phyloP scores from a whole-genome alignment of 1,140 invertebrate species.

The Cotesia glomerata region DNA sequence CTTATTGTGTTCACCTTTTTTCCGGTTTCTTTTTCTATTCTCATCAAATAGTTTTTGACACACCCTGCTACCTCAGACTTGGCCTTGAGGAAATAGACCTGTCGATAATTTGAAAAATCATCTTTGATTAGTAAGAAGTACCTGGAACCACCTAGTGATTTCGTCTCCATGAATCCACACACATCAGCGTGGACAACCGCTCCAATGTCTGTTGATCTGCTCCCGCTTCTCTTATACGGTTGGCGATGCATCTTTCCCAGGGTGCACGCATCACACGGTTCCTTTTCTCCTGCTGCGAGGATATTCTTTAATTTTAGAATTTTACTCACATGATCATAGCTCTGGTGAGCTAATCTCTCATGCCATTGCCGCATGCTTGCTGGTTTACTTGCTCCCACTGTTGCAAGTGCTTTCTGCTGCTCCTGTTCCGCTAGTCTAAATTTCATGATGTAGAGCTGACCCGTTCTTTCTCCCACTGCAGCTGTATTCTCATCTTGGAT shows the following conservation, averaged over 20 bases:
- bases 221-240: neutral
- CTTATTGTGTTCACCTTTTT: conserved; percentile 43
- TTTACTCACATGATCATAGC: no score
- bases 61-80: conserved; percentile 41
- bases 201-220: conserved; percentile 7
- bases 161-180: conserved; percentile 33
- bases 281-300: conserved; percentile 28
- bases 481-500: no score
- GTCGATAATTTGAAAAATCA: conserved; percentile 43
- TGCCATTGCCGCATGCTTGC: no score
- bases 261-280: conserved; percentile 30
- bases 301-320: conserved; percentile 4
- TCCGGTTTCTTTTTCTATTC: conserved; percentile 45
- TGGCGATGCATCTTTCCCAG: conserved; percentile 12
- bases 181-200: conserved; percentile 35
- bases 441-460: no score
- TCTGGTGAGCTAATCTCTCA: no score
- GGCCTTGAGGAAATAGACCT: conserved; percentile 48
- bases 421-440: no score
- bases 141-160: conserved; percentile 26
- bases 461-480: no score
- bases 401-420: no score
- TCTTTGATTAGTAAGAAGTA: conserved; percentile 48
- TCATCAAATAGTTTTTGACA: conserved; percentile 44
- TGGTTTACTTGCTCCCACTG: no score